Percentiles rank a stretch among this genome's conserved stretches.
phyloP scores from a whole-genome alignment of 2,888 invertebrate species.

The Campoplex nolae region DNA sequence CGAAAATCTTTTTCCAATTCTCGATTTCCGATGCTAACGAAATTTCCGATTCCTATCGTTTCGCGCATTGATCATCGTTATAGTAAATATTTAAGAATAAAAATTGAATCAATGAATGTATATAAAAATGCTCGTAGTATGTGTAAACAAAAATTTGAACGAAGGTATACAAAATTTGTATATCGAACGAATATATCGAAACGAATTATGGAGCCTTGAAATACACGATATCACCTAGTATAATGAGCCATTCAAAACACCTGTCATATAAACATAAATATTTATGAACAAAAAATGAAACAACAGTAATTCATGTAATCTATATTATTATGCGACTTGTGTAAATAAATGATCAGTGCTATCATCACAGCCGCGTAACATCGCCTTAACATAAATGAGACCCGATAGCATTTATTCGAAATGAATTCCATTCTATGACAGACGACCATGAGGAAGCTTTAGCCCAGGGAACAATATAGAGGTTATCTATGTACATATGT shows the following conservation, averaged over 20 bases:
- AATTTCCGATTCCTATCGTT: slow-evolving; percentile 39
- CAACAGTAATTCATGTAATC: neutral
- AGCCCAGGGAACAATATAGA: neutral
- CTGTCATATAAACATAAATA: neutral
- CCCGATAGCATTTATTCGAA: slow-evolving; percentile 57
- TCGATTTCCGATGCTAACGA: slow-evolving; percentile 57
- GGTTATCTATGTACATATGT: slow-evolving; percentile 15
- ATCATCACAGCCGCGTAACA: neutral
- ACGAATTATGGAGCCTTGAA: neutral
- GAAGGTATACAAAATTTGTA: neutral
- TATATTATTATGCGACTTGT: slow-evolving; percentile 29
- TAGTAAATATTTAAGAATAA: neutral
- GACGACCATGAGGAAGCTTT: slow-evolving; percentile 35
- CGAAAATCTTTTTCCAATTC: slow-evolving; percentile 42
- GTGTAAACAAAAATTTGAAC: neutral
- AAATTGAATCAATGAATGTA: neutral
- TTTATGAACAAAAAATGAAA: neutral
- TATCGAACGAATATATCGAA: neutral
- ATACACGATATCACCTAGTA: neutral
- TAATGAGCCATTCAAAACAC: neutral
- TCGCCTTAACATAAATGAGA: slow-evolving; percentile 34
- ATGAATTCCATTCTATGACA: slow-evolving; percentile 53
- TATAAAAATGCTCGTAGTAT: neutral
- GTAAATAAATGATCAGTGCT: slow-evolving; percentile 33
- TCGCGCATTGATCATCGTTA: slow-evolving; percentile 20